Evolutionary conservation across 2,797 vertebrate genomes (phyloP).

Genomic region (Steatocranus sp.): DNA sequence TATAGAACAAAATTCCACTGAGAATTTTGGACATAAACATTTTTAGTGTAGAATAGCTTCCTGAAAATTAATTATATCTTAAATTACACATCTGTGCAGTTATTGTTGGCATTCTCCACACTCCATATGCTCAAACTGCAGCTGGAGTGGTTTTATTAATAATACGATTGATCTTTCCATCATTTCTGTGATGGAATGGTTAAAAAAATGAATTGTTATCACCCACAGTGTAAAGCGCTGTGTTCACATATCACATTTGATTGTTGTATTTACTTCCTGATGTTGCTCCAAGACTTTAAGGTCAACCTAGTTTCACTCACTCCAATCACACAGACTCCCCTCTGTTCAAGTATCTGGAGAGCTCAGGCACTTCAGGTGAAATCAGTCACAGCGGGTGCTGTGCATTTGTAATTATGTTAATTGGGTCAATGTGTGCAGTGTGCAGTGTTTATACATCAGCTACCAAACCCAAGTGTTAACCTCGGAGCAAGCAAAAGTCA

Average conservation of each 20-base stretch:
- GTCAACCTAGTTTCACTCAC: constrained; percentile 24
- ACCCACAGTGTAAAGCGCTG: background rate
- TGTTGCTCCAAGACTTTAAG: constrained; percentile 20
- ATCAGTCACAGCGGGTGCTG: constrained; percentile 20
- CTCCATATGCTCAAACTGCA: background rate
- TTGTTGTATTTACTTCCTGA: background rate
- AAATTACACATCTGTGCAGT: background rate
- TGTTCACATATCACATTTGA: background rate
- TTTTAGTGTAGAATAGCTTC: background rate
- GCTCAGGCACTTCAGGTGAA: constrained; percentile 10
- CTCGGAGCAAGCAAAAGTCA: constrained; percentile 5
- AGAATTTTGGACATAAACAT: background rate
- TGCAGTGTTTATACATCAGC: background rate
- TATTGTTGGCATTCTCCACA: background rate
- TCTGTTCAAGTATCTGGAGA: constrained; percentile 7
- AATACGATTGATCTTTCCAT: background rate
- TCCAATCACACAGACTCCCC: constrained; percentile 17
- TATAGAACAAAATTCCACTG: background rate
- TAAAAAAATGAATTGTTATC: background rate
- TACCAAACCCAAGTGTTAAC: constrained; percentile 10
- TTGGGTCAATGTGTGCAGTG: constrained; percentile 39
- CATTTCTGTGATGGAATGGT: background rate
- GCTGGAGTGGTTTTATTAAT: background rate
- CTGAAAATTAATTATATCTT: background rate
- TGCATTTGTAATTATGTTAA: constrained; percentile 39